phyloP scores from a whole-genome alignment of 1,140 invertebrate species.

The honey bee (Apis mellifera) region DNA sequence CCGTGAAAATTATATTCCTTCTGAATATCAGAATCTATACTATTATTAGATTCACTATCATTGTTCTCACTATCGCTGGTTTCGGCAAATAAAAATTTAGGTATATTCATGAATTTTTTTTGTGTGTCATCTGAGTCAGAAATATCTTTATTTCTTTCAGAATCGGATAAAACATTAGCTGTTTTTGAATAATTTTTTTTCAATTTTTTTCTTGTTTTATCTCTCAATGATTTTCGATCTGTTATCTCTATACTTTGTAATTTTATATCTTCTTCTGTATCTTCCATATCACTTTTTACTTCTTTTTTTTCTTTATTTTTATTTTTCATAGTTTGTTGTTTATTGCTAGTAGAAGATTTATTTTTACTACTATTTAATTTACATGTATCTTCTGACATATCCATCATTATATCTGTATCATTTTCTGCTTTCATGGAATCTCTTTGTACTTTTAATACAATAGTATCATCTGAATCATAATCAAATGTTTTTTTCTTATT shows the following conservation, averaged over 20 bases:
- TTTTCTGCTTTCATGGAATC: background rate
- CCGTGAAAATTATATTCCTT: constrained; percentile 73
- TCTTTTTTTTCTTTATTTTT: background rate
- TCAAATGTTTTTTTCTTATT: constrained; percentile 27
- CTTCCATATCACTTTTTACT: background rate
- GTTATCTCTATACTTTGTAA: background rate
- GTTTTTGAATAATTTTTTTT: constrained; percentile 30
- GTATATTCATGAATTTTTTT: constrained; percentile 1
- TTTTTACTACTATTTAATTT: background rate
- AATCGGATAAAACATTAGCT: constrained; percentile 28
- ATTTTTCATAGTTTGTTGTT: background rate
- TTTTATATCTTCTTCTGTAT: background rate
- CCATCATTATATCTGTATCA: background rate
- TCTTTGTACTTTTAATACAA: constrained; percentile 36
- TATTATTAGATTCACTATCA: constrained; percentile 31
- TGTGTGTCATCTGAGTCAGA: background rate
- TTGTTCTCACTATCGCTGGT: background rate
- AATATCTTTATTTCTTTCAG: constrained; percentile 6
- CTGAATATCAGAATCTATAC: constrained; percentile 68
- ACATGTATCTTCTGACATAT: background rate
- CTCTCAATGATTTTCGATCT: background rate
- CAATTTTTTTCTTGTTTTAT: background rate
- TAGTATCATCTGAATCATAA: constrained; percentile 64
- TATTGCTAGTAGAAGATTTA: background rate
- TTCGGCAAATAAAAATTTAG: constrained; percentile 33